Evolutionary conservation across 1,140 invertebrate genomes (phyloP).

Genomic region (Drosophila triauraria): DNA sequence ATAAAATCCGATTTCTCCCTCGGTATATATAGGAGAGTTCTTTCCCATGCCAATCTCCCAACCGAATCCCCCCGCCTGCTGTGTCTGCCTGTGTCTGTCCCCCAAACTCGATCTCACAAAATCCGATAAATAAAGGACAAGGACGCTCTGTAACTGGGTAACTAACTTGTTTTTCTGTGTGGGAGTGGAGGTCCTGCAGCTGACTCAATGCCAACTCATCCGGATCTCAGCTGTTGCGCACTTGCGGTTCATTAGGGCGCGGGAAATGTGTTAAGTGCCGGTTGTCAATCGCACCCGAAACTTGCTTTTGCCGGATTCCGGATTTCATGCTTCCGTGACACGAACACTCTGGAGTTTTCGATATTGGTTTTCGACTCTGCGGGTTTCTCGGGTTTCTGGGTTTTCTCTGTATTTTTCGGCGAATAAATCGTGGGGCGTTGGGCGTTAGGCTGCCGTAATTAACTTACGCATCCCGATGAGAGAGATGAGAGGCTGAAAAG

Average conservation of each 20-base stretch:
- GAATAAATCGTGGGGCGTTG: slow-evolving; percentile 68
- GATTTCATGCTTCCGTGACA: slow-evolving; percentile 59
- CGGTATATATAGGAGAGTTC: slow-evolving; percentile 22
- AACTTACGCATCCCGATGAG: slow-evolving; percentile 56
- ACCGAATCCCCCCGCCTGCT: neutral
- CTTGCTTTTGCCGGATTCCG: slow-evolving; percentile 52
- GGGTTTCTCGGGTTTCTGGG: neutral
- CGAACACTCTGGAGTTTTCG: slow-evolving; percentile 15
- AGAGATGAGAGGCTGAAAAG: slow-evolving; percentile 43
- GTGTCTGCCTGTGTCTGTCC: neutral
- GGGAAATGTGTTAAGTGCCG: slow-evolving; percentile 73
- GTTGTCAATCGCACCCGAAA: slow-evolving; percentile 74
- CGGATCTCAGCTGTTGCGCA: slow-evolving; percentile 71
- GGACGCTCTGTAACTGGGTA: slow-evolving; percentile 48
- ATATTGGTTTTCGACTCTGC: slow-evolving; percentile 15
- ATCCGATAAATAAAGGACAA: slow-evolving; percentile 54
- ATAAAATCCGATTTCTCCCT: slow-evolving; percentile 49
- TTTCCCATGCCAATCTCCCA: neutral
- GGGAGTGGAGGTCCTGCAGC: slow-evolving; percentile 9
- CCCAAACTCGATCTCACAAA: slow-evolving; percentile 17
- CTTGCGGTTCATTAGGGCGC: slow-evolving; percentile 70
- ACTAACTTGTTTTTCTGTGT: slow-evolving; percentile 28
- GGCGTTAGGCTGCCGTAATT: slow-evolving; percentile 55
- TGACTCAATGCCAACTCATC: slow-evolving; percentile 34
- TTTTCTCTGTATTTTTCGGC: slow-evolving; percentile 2